Percentiles rank a stretch among this genome's conserved stretches.
Evolutionary conservation across 2,797 vertebrate genomes (phyloP).

Genomic region (Pseudomugil tenellus): DNA sequence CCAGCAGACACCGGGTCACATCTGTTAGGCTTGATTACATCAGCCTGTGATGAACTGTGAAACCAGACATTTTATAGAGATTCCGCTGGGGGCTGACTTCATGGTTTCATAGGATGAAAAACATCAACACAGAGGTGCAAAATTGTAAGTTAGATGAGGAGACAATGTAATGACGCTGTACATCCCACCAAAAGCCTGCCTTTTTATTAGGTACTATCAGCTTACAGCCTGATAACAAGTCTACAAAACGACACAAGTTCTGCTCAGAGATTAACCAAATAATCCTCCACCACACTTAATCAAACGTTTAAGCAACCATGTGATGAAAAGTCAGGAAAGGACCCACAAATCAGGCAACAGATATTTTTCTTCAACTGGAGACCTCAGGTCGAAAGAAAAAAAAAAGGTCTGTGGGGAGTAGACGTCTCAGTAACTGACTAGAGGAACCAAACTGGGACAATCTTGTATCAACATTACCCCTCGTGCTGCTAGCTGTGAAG

Average conservation of each 20-base stretch:
- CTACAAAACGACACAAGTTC: conserved; percentile 30
- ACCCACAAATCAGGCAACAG: conserved; percentile 16
- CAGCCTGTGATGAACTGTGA: conserved; percentile 57
- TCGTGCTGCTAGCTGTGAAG: conserved; percentile 10
- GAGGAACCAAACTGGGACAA: conserved; percentile 7
- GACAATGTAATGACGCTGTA: conserved; percentile 52
- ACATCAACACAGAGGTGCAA: conserved; percentile 50
- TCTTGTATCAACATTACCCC: conserved; percentile 20
- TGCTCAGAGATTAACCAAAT: conserved; percentile 21
- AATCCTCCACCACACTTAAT: not conserved
- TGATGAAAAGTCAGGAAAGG: conserved; percentile 23
- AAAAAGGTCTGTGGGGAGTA: conserved; percentile 17
- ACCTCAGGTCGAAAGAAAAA: conserved; percentile 20
- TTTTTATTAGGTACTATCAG: conserved; percentile 61
- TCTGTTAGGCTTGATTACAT: conserved; percentile 67
- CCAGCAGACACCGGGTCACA: conserved; percentile 45
- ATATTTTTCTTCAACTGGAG: conserved; percentile 20
- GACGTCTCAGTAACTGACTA: conserved; percentile 13
- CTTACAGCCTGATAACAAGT: conserved; percentile 36
- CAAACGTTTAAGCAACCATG: conserved; percentile 26
- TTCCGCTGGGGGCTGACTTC: conserved; percentile 55
- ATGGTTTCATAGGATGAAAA: conserved; percentile 51
- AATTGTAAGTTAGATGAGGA: conserved; percentile 56
- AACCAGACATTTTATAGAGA: conserved; percentile 64
- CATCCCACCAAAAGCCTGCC: conserved; percentile 48